Conservation (phyloP, 2,797 vertebrate species). For the Pseudochromis fuscus region DNA sequence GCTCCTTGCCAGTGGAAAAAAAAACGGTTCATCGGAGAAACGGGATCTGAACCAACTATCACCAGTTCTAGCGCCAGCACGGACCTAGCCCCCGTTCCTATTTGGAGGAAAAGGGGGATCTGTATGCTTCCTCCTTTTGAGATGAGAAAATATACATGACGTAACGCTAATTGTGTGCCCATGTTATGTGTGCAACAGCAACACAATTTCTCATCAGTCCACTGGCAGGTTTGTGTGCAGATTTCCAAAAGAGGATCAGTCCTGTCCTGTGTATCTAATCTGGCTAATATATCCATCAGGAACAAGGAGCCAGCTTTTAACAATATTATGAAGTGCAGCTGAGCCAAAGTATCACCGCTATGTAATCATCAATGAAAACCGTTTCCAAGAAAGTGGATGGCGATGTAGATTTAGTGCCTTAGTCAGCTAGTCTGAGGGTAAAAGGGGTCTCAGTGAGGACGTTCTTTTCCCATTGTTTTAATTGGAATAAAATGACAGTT, state of each 20-base stretch:
- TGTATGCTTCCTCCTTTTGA: background rate
- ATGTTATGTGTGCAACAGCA: background rate
- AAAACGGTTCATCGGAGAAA: too few species aligned
- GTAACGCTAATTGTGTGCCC: background rate
- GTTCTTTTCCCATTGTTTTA: conserved; percentile 25
- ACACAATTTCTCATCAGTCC: conserved; percentile 27
- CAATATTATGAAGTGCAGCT: conserved; percentile 55
- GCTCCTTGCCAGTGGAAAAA: too few species aligned
- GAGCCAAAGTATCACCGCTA: conserved; percentile 59
- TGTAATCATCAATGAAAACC: conserved; percentile 52
- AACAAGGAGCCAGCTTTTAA: conserved; percentile 61
- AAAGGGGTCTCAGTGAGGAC: conserved; percentile 35
- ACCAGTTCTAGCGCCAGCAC: too few species aligned
- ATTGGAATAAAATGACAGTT: conserved; percentile 51
- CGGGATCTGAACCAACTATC: too few species aligned
- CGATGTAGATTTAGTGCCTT: conserved; percentile 21
- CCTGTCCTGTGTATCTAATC: conserved; percentile 45
- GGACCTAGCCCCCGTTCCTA: too few species aligned
- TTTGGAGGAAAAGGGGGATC: too few species aligned
- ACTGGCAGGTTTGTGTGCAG: conserved; percentile 21
- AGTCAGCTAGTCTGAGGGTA: conserved; percentile 59
- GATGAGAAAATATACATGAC: background rate
- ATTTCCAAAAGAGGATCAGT: conserved; percentile 43
- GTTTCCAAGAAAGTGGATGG: conserved; percentile 42
- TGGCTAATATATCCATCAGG: conserved; percentile 47